Base-by-base conservation (phyloP, 2,797 vertebrate genomes). In the Sebastes umbrosus region DNA sequence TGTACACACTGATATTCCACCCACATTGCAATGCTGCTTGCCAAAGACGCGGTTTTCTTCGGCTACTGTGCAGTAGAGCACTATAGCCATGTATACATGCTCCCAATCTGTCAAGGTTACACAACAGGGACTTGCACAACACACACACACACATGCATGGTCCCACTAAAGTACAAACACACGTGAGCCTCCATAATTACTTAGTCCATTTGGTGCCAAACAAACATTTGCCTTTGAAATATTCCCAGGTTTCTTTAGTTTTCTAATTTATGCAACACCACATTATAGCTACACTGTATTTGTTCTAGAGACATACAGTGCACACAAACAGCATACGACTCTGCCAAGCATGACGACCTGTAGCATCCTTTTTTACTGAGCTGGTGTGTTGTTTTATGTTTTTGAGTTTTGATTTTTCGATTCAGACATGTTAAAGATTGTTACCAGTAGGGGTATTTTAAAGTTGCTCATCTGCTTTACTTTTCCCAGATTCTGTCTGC, bases 91-190 rank as follows among this genome's bases (percentile, higher is more conserved):
- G 59, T 85, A 76, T 68, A 75, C 78, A 81, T 88, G 89, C 80
- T 85, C 84, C 83, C 76, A 89, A 87, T 88, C 86, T 91, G 90
- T 92, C 92, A 91, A 70, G 46, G 73, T 88, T 89, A 82, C 69
- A 82, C 82, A 90, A 86, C 69, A 77, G 67, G 82, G 64, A 79
- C 68, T 75, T 65, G 29, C 16, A 34, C 46, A 84, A 72, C 50
- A 75, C 78, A 79, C 22, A 18, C 22, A 16, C 1, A 32, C 63
- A 71, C 67, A 68, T 75, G 31, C 55, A 31, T 24, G 43, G 75
- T 54, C 67, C 57, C 12, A 46, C 32, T 52, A 74, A 84, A 75
- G 67, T 74, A 62, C 63, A 77, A 73, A 80, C 29, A 71, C 54
- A 65, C 4, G 39, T 68, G 43, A 69, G 24, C 57, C 36, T 46